A percentile compares a stretch with the other conserved stretches of the same genome.
Conservation (phyloP, 2,888 invertebrate genomes). For the Malachius bipustulatus region DNA sequence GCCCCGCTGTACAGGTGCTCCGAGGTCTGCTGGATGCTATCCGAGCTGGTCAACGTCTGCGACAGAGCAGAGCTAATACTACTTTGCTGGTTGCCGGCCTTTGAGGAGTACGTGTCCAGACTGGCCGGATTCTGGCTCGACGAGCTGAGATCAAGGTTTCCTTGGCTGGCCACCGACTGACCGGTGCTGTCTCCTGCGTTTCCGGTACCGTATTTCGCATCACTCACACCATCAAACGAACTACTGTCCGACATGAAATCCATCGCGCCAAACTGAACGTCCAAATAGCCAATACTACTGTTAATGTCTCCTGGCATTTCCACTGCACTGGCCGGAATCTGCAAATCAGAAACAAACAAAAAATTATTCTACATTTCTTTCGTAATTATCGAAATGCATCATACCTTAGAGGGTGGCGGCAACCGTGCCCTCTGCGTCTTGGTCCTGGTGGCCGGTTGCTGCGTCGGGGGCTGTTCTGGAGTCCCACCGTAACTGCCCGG, state of each 20-base stretch:
- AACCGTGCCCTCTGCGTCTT: constrained; percentile 60
- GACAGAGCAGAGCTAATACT: constrained; percentile 36
- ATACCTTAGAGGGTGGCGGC: constrained; percentile 74
- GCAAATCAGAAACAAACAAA: too few species aligned
- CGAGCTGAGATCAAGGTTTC: constrained; percentile 32
- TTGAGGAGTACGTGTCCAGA: constrained; percentile 37
- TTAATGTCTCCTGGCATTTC: constrained; percentile 91
- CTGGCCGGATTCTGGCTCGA: constrained; percentile 39
- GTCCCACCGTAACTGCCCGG: constrained; percentile 20
- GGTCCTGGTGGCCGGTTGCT: constrained; percentile 41
- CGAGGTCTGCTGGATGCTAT: constrained; percentile 35
- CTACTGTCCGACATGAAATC: constrained; percentile 54
- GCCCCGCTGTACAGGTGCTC: constrained; percentile 33
- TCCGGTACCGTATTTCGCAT: constrained; percentile 37
- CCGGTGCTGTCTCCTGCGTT: constrained; percentile 26
- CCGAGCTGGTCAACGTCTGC: constrained; percentile 34
- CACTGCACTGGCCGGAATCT: constrained; percentile 89
- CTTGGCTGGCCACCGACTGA: constrained; percentile 29
- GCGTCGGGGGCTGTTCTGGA: constrained; percentile 20
- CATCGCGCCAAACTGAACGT: constrained; percentile 88
- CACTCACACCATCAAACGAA: constrained; percentile 37
- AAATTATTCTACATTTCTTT: too few species aligned
- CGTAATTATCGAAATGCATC: constrained; percentile 4
- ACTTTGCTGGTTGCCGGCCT: constrained; percentile 32
- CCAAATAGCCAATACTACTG: constrained; percentile 62